These are phyloP conservation scores for Caenorhabditis auriculariae DNA, from an alignment of 2,888 invertebrate genomes.

Conservation along the genomic window DNA sequence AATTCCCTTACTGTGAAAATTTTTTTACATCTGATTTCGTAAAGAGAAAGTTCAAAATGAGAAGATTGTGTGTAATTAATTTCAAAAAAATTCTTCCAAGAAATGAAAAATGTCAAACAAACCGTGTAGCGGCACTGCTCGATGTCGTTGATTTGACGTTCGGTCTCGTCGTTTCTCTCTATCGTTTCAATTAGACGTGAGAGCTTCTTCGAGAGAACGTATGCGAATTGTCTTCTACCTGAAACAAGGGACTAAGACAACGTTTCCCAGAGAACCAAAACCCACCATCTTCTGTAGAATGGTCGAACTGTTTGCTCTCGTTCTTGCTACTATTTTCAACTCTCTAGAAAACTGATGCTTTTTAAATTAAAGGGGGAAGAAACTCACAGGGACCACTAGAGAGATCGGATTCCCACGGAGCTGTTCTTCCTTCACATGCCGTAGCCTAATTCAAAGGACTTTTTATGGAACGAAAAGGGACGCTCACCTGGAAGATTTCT, in stretches of 20 bases:
- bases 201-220: constrained; percentile 38
- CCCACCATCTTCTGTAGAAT: constrained; percentile 45
- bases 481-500: neutral
- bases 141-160: constrained; percentile 45
- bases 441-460: constrained; percentile 11
- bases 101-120: neutral
- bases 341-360: too few species aligned
- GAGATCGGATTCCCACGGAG: constrained; percentile 32
- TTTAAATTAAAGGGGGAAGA: neutral
- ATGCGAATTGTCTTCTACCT: constrained; percentile 16
- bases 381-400: constrained; percentile 33
- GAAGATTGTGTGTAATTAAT: too few species aligned
- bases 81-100: neutral
- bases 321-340: constrained; percentile 23
- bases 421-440: constrained; percentile 40
- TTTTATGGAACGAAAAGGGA: neutral
- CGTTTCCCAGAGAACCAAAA: neutral
- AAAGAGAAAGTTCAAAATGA: too few species aligned
- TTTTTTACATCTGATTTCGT: too few species aligned
- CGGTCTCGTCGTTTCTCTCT: constrained; percentile 43
- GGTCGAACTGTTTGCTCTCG: constrained; percentile 34
- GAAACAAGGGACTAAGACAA: neutral
- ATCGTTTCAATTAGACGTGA: constrained; percentile 23
- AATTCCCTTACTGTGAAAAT: too few species aligned
- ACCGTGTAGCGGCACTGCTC: constrained; percentile 37